phyloP scores from a whole-genome alignment of 2,113 vertebrate genomes.

The Aviceda subcristata region DNA sequence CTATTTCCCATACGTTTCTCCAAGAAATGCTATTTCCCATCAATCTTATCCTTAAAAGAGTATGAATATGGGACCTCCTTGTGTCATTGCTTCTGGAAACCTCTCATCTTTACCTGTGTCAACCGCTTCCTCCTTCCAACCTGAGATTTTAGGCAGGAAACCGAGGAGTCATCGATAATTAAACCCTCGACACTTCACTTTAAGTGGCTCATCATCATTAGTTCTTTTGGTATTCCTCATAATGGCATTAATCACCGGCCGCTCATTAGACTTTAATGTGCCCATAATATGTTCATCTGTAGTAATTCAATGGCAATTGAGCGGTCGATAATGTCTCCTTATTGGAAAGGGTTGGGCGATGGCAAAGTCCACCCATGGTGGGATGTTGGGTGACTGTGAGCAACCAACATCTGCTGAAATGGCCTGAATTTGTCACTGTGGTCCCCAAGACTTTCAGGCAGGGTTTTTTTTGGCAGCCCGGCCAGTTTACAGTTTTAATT shows the following conservation, averaged over 20 bases:
- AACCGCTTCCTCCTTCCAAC: background rate
- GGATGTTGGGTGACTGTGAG: background rate
- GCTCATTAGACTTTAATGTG: conserved; percentile 51
- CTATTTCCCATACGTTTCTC: background rate
- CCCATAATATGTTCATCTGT: conserved; percentile 1
- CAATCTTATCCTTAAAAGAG: background rate
- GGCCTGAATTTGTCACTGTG: background rate
- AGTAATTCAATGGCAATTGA: background rate
- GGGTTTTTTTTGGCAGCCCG: background rate
- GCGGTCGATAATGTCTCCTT: background rate
- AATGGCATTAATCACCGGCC: conserved; percentile 9
- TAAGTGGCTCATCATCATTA: conserved; percentile 27
- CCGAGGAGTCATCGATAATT: background rate
- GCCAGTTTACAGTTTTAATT: conserved; percentile 1
- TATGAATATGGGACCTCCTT: background rate
- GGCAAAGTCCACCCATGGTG: fast-evolving
- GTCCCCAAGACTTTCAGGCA: conserved; percentile 4
- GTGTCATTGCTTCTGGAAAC: background rate
- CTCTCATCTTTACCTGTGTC: background rate
- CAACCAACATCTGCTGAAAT: background rate
- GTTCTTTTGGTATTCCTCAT: conserved; percentile 7
- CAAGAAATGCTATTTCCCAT: background rate
- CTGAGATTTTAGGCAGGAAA: background rate
- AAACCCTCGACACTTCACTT: background rate
- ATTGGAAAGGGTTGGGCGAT: background rate